Evolutionary conservation across 2,113 vertebrate species (phyloP).

Genomic region (Peromyscus leucopus): DNA sequence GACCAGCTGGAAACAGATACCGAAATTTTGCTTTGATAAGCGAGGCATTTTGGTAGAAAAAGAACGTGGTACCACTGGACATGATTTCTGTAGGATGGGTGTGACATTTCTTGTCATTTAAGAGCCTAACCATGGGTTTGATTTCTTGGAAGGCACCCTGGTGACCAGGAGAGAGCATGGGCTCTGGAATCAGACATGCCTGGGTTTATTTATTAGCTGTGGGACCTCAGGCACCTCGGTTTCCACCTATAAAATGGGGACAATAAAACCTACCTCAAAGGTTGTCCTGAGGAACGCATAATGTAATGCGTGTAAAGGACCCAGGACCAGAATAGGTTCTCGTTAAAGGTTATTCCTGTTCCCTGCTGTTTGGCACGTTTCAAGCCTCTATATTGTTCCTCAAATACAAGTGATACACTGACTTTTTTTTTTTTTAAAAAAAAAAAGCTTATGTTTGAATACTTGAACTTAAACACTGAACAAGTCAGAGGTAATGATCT

Average conservation of each 20-base stretch:
- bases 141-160: conserved; percentile 67
- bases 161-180: conserved; percentile 19
- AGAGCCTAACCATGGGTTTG: conserved; percentile 10
- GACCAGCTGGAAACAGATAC: conserved; percentile 66
- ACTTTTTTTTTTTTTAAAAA: neutral
- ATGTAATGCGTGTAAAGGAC: conserved; percentile 64
- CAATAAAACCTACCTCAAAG: conserved; percentile 81
- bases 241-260: conserved; percentile 81
- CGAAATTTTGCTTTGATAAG: conserved; percentile 63
- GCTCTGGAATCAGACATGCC: conserved; percentile 69
- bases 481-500: conserved; percentile 4
- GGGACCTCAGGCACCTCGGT: conserved; percentile 72
- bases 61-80: conserved; percentile 47
- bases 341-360: conserved; percentile 70
- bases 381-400: conserved; percentile 70
- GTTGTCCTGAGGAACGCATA: conserved; percentile 79
- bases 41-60: conserved; percentile 63
- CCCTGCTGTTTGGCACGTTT: conserved; percentile 77
- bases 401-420: conserved; percentile 44
- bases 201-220: conserved; percentile 81
- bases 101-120: conserved; percentile 50
- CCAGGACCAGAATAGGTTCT: conserved; percentile 54
- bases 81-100: conserved; percentile 40
- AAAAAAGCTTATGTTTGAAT: conserved; percentile 17
- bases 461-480: conserved; percentile 32